Evolutionary conservation across 2,113 vertebrate genomes (phyloP), one percentile per base, ranked within the genome.

Genomic region (Silurus glanis): DNA sequence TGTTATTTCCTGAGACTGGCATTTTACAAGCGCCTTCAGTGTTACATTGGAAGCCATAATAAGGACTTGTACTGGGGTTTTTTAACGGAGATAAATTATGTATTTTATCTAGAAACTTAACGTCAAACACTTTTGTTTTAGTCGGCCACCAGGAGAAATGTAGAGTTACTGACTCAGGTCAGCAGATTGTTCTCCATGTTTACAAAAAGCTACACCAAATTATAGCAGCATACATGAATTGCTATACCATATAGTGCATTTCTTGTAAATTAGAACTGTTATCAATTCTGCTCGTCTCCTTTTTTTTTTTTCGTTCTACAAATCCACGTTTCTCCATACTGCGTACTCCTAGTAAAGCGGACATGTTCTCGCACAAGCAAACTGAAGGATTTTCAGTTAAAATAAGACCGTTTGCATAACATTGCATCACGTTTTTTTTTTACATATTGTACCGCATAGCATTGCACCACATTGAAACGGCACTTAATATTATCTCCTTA

Each of bases 1-100:
- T 53, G 71, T 85, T 61, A 76, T 51, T 84, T 85, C 58, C 47
- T 64, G 72, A 78, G 72, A 85, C 47, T 53, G 51, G 1, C 21
- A 56, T 84, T 74, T 49, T 51, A 72, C 0, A 67, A n/a, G 23
- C 6, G 21, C 47, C 47, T 75, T 53, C 10, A 14, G 47, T 5
- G 5, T 51, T 53, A 12, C 10, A 0, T 53, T 51, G 47, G n/a
- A 53, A n/a, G 47, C 72, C 47, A 75, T 21, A 75, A 6, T 51
- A 75, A 75, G n/a, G 47, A 55, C 58, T 82, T 86, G 17, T 25
- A 71, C 3, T 28, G 66, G 49, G 37, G n/a, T 75, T 53, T 10
- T 75, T 5, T 51, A 53, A 75, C 51, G 45, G 21, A 74, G 47
- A 51, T 51, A 75, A 23, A n/a, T 75, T 0, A 75, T n/a, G 14